These are phyloP conservation scores for Nannoperca australis DNA, from an alignment of 2,797 vertebrate species.

Conservation along the genomic window DNA sequence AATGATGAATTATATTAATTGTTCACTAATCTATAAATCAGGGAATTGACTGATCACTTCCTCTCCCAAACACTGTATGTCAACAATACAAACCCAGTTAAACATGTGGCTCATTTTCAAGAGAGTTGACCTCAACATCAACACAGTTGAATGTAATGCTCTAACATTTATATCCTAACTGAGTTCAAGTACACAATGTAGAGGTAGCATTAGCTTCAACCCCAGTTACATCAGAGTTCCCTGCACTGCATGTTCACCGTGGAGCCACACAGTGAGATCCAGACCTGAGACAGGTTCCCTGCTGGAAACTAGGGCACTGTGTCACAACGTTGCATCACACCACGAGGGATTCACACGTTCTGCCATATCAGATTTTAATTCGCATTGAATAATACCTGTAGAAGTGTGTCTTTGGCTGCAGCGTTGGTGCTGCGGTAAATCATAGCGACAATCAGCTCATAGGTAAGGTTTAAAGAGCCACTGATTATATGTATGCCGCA, in stretches of 20 bases:
- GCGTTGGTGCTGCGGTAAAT: constrained; percentile 35
- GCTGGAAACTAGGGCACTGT: constrained; percentile 78
- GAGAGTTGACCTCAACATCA: background rate
- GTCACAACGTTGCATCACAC: constrained; percentile 71
- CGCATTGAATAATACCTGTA: constrained; percentile 41
- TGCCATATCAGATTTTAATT: constrained; percentile 60
- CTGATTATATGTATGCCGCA: constrained; percentile 20
- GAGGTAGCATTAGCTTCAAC: constrained; percentile 3
- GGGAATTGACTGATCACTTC: background rate
- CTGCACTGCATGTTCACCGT: background rate
- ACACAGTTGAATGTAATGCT: background rate
- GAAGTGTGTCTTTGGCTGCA: constrained; percentile 58
- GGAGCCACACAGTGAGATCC: constrained; percentile 29
- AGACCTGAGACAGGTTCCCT: constrained; percentile 63
- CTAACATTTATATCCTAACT: constrained; percentile 10
- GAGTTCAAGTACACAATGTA: background rate
- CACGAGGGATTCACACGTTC: constrained; percentile 48
- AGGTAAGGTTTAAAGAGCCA: constrained; percentile 34
- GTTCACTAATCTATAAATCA: background rate
- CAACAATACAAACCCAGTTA: background rate
- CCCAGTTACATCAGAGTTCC: constrained; percentile 15
- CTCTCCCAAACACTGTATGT: background rate
- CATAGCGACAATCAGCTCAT: constrained; percentile 16
- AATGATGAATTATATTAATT: background rate
- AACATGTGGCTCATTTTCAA: background rate